Evolutionary conservation across 2,113 vertebrate genomes (phyloP), one percentile per base, ranked within the genome.

Genomic region (Anolis carolinensis): DNA sequence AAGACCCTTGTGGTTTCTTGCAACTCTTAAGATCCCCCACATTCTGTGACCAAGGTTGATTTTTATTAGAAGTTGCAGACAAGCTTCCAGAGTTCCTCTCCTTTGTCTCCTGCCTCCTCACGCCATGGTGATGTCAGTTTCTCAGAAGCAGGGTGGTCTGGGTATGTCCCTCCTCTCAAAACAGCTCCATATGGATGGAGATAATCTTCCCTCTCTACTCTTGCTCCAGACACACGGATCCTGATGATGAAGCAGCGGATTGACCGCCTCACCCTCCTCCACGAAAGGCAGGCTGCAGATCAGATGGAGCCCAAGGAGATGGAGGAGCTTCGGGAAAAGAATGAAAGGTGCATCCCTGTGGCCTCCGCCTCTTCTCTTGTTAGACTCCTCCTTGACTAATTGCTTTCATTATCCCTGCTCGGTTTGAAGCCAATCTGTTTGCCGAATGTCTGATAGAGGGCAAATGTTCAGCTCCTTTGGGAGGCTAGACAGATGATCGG

Each of bases 241-340:
- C 95, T 92, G 48, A 84, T 96, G 90, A 92, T 99, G 94, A 97
- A 98, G 91, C 97, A 98, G 72, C 94, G 93, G 7, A 94, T 98
- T 0, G 97, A 98, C 70, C 97, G 96, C 85, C 76, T 98, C 34
- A 86, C 97, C 83, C 93, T 96, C 84, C 96, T 98, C 20, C 96
- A 93, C 0, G 93, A 95, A 83, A 96, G 95, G 36, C 96, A 96
- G 75, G 95, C 94, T 0, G 92, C 95, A 0, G 94, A 95, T 10
- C 90, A 97, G 1, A 89, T 94, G 67, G 94, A 96, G 34, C 92
- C 95, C 76, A 94, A 94, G 59, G 97, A 98, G 75, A 86, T 98
- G 18, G 93, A 96, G 87, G 96, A 98, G 75, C 94, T 99, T 67
- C 95, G 96, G 65, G 94, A 91, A 86, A 98, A 96, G 90, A 98